Evolutionary conservation across 2,797 vertebrate genomes (phyloP).

Genomic region (Hybognathus amarus): DNA sequence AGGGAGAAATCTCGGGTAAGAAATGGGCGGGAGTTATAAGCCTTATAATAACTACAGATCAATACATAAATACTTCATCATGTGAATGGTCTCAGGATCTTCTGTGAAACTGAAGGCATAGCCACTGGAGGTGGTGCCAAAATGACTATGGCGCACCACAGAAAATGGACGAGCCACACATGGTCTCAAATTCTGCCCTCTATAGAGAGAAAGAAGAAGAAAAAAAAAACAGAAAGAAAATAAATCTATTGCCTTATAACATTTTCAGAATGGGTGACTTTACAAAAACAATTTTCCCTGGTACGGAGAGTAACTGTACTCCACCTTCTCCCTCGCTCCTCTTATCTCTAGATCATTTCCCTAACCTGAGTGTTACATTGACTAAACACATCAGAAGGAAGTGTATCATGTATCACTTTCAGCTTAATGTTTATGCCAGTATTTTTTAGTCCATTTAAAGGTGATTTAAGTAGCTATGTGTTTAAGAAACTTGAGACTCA

Average conservation of each 20-base stretch:
- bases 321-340: constrained; percentile 4
- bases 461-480: not conserved
- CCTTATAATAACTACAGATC: not conserved
- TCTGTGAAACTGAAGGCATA: constrained; percentile 94
- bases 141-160: constrained; percentile 95
- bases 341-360: constrained; percentile 21
- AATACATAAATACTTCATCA: constrained; percentile 87
- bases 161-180: constrained; percentile 78
- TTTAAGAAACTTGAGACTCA: not conserved
- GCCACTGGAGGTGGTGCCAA: constrained; percentile 94
- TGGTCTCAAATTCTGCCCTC: constrained; percentile 80
- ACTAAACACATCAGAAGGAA: not conserved
- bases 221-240: constrained; percentile 19
- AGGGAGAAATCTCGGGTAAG: not conserved
- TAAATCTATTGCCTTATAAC: not conserved
- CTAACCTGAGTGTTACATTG: constrained; percentile 22
- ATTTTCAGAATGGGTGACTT: constrained; percentile 22
- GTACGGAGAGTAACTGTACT: constrained; percentile 54
- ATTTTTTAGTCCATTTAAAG: not conserved
- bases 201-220: constrained; percentile 65
- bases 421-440: not conserved
- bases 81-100: constrained; percentile 93
- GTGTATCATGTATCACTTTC: not conserved
- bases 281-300: constrained; percentile 46
- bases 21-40: not conserved